Base-by-base conservation (phyloP, 1,140 invertebrate species). In the Hermetia illucens region DNA sequence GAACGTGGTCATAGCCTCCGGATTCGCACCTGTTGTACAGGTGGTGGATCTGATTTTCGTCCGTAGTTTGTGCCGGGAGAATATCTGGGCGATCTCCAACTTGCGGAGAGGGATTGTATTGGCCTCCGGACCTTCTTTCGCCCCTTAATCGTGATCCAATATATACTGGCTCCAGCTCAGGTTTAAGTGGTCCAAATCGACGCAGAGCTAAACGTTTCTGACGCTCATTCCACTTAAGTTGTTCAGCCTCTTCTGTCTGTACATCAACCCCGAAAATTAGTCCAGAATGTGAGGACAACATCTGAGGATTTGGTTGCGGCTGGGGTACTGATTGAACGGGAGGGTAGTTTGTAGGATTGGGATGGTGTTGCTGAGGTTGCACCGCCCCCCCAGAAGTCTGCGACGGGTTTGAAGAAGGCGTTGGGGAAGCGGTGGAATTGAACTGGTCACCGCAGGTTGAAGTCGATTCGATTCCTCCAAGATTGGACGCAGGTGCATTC, bases 231-330 rank as follows among this genome's bases (percentile, higher is more conserved):
- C 79, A 82, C 49, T 74, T 53, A 20, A 66, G 58, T 44, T 65
- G 70, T 49, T 81, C 74, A 5, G 67, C 56, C 1, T 66, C 61
- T 52, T 80, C 77, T 2, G 70, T 71, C 40, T 71, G 68, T 31
- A 72, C 68, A 45, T 79, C 71, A 8, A 82, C 72, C 5, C 79
- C 79, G 48, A 82, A 82, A 55, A 82, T 82, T 27, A 69, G n/a
- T n/a, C n/a, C n/a, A n/a, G n/a, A n/a, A n/a, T n/a, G n/a, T n/a
- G n/a, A n/a, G n/a, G n/a, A n/a, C n/a, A n/a, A n/a, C n/a, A n/a
- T n/a, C n/a, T n/a, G n/a, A n/a, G n/a, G n/a, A n/a, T 34, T 34
- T 21, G 16, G 31, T 33, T 33, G 31, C 19, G 16, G 6, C n/a
- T 33, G 31, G 15, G 12, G 6, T 17, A 18, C 16, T n/a, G 31